Evolutionary conservation across 2,113 vertebrate genomes (phyloP).

Genomic region (Odocoileus virginianus): DNA sequence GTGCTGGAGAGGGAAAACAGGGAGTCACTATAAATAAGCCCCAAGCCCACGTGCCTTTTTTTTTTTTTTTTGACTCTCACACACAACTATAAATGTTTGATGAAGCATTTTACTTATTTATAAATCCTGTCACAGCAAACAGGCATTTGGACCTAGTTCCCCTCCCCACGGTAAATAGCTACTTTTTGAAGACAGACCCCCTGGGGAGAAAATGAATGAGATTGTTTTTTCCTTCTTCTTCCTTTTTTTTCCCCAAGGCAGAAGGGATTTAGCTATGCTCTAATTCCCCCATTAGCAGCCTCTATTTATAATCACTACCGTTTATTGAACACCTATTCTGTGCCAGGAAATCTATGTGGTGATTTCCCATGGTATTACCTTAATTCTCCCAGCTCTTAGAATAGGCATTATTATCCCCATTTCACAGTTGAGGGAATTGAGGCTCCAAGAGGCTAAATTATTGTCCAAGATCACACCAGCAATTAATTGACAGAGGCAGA

Average conservation of each 20-base stretch:
- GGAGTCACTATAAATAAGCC: slow-evolving; percentile 76
- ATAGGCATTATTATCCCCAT: not conserved
- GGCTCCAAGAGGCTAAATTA: not conserved
- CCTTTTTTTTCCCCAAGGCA: slow-evolving; percentile 20
- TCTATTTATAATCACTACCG: slow-evolving; percentile 28
- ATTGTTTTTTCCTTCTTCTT: not conserved
- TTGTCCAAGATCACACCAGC: not conserved
- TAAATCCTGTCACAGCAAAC: slow-evolving; percentile 57
- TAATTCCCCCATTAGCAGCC: slow-evolving; percentile 40
- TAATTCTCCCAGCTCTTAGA: not conserved
- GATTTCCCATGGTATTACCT: not conserved
- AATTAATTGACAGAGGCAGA: not conserved
- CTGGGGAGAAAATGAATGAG: slow-evolving; percentile 62
- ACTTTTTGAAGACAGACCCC: slow-evolving; percentile 61
- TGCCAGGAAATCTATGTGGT: not conserved
- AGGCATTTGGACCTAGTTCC: slow-evolving; percentile 57
- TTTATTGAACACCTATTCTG: slow-evolving; percentile 60
- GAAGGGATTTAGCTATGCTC: slow-evolving; percentile 49
- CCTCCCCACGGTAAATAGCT: slow-evolving; percentile 52
- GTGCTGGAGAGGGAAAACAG: slow-evolving; percentile 74
- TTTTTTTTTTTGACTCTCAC: slow-evolving; percentile 69
- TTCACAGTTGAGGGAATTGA: not conserved
- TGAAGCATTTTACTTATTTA: slow-evolving; percentile 82
- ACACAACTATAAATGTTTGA: slow-evolving; percentile 83
- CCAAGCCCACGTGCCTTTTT: not conserved